phyloP scores from a whole-genome alignment of 2,113 vertebrate genomes.

The Nymphicus hollandicus region DNA sequence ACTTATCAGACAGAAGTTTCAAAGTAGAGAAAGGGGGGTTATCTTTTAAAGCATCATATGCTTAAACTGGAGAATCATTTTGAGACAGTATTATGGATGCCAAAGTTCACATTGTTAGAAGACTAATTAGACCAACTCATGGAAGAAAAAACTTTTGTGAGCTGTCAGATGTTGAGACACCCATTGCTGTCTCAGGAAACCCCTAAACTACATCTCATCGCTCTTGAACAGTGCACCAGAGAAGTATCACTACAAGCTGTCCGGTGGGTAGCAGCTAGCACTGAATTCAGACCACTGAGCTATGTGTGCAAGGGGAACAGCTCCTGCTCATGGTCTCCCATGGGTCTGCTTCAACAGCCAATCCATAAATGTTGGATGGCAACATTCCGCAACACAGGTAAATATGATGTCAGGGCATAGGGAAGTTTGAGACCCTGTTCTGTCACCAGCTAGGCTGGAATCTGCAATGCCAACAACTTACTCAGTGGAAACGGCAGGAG shows the following conservation, averaged over 20 bases:
- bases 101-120: background rate
- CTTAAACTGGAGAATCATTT: background rate
- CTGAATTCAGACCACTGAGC: background rate
- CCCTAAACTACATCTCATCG: background rate
- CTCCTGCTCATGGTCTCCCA: background rate
- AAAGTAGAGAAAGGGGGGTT: background rate
- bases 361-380: background rate
- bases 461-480: background rate
- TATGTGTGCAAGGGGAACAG: accelerated
- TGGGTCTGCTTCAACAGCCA: background rate
- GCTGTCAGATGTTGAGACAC: background rate
- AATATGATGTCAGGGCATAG: background rate
- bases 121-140: background rate
- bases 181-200: background rate
- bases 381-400: background rate
- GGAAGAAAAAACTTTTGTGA: background rate
- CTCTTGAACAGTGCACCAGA: background rate
- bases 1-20: background rate
- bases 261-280: accelerated
- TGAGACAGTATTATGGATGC: background rate
- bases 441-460: background rate
- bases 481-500: background rate
- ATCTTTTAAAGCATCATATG: background rate
- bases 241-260: background rate
- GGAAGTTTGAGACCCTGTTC: background rate